These are phyloP conservation scores for Enteromius thamalakanensis DNA, from an alignment of 2,797 vertebrate genomes.

Conservation along the genomic window DNA sequence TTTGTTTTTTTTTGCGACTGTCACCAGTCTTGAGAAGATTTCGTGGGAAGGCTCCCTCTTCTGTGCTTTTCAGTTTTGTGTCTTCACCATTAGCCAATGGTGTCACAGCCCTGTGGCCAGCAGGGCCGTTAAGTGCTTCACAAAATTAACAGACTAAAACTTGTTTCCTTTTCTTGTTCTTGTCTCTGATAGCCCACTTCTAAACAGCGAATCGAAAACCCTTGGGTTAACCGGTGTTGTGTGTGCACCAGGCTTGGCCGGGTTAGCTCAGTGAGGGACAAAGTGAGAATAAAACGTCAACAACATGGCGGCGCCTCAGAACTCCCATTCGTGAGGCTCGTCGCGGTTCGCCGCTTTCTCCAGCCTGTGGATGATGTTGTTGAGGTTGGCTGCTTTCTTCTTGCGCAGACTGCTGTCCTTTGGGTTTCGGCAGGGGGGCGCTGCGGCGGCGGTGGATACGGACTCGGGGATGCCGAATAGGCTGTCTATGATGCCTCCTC, in stretches of 20 bases:
- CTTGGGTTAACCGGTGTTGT: slow-evolving; percentile 31
- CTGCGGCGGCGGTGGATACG: slow-evolving; percentile 64
- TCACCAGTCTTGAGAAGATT: slow-evolving; percentile 76
- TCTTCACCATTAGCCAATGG: slow-evolving; percentile 86
- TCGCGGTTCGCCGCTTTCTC: slow-evolving; percentile 98
- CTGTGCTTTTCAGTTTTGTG: slow-evolving; percentile 76
- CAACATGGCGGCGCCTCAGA: slow-evolving; percentile 70
- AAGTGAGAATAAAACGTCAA: slow-evolving; percentile 13
- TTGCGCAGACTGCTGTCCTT: slow-evolving; percentile 96
- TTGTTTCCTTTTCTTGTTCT: slow-evolving; percentile 34
- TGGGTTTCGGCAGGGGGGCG: slow-evolving; percentile 82
- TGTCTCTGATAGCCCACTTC: slow-evolving; percentile 38
- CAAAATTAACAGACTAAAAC: slow-evolving; percentile 73
- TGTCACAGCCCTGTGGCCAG: slow-evolving; percentile 87
- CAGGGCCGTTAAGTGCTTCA: slow-evolving; percentile 88
- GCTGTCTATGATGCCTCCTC: slow-evolving; percentile 82
- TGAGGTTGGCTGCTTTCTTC: slow-evolving; percentile 99
- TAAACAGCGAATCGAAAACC: slow-evolving; percentile 41
- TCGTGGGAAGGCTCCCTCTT: slow-evolving; percentile 81
- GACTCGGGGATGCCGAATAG: slow-evolving; percentile 87
- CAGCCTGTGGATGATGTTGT: slow-evolving; percentile 99
- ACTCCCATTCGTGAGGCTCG: slow-evolving; percentile 91
- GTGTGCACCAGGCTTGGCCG: slow-evolving; percentile 47
- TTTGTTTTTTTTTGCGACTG: slow-evolving; percentile 39
- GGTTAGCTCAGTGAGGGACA: slow-evolving; percentile 60